A percentile compares a stretch with the other conserved stretches of the same genome.
Evolutionary conservation across 2,888 invertebrate species (phyloP).

Genomic region (Pachymerium ferrugineum): DNA sequence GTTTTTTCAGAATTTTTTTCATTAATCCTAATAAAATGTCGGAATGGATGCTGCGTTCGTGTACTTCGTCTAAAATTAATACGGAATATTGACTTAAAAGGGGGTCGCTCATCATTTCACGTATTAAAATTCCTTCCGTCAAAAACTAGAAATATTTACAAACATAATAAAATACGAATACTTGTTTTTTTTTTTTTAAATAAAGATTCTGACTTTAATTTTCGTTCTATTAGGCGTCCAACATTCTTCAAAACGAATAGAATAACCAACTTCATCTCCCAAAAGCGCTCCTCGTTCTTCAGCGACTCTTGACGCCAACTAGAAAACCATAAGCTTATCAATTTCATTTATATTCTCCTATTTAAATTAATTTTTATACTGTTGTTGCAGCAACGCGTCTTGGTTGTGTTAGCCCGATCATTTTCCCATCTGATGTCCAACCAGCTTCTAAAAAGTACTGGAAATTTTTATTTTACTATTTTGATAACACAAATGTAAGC

Average conservation of each 20-base stretch:
- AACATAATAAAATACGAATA: background rate
- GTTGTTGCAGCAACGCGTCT: constrained; percentile 83
- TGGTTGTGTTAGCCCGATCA: constrained; percentile 87
- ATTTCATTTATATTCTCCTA: background rate
- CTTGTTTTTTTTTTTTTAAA: background rate
- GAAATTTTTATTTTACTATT: constrained; percentile 38
- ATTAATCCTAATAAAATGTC: constrained; percentile 90
- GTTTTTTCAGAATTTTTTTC: constrained; percentile 83
- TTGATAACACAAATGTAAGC: background rate
- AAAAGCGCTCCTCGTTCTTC: constrained; percentile 74
- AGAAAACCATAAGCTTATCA: background rate
- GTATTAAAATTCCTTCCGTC: constrained; percentile 90
- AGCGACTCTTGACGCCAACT: constrained; percentile 76
- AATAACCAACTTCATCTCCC: constrained; percentile 75
- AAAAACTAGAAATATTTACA: constrained; percentile 62
- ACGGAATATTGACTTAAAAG: constrained; percentile 80
- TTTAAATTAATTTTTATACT: no score
- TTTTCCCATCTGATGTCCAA: constrained; percentile 67
- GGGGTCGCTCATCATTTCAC: constrained; percentile 94
- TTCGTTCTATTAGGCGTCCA: constrained; percentile 46
- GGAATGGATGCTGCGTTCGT: constrained; percentile 86
- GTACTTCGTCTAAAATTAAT: constrained; percentile 89
- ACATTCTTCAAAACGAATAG: constrained; percentile 61
- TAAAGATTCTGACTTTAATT: constrained; percentile 42
- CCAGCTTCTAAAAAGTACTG: constrained; percentile 86